Base-by-base conservation (phyloP, 2,113 vertebrate genomes). In the Artemisiospiza belli region DNA sequence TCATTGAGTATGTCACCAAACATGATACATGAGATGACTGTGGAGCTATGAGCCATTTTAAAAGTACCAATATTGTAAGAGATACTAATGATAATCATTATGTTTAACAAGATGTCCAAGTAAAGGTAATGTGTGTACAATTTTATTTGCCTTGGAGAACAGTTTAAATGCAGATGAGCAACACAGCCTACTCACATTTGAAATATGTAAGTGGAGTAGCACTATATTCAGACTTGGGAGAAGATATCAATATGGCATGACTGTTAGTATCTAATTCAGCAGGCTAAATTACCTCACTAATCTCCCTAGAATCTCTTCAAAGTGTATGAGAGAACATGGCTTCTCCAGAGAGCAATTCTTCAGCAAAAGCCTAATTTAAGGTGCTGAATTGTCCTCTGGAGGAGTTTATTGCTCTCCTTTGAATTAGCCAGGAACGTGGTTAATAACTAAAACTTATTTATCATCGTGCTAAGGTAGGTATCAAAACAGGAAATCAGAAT, bases 261-360 rank as follows among this genome's bases (percentile, higher is more conserved):
- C 57, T 88, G 66, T 91, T 90, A 80, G 55, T 77, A 63, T 90
- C 75, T 88, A 90, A 94, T 88, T 95, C 76, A 93, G 55, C 79
- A 74, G 83, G 59, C 76, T 85, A 90, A 94, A 94, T 93, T 95
- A 80, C 68, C 73, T 90, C 63, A 90, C 72, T 92, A 66, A 83
- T 90, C 90, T 96, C 75, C 59, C 33, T 86, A 83, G 83, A 49
- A 95, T 88, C 72, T 92, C 67, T 58, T 95, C 59, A 80, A 88
- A 92, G 46, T 77, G 8, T 86, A 28, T 61, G 72, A 83, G 80
- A 86, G 88, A 95, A 69, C 23, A 35, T 51, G 18, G 31, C 67
- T 94, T 92, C 92, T 94, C 85, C n/a, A 85, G 96, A 85, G 96
- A 90, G 59, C 37, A 69, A 41, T 93, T 94, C 72, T 86, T 79